These are phyloP conservation scores for Anomalospiza imberbis DNA, from an alignment of 2,797 vertebrate genomes.

Conservation along the genomic window DNA sequence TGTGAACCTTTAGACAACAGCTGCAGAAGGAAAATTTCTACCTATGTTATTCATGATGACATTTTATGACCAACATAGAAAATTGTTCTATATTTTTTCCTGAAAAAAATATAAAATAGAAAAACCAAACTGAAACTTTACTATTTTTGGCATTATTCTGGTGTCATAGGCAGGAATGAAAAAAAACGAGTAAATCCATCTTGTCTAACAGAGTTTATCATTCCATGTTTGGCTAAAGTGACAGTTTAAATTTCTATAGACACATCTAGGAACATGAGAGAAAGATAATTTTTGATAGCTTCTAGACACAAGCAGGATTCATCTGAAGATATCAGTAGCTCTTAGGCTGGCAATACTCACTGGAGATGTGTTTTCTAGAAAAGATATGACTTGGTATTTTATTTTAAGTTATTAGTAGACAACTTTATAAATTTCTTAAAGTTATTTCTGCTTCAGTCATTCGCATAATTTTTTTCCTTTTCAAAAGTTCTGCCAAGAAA, in stretches of 20 bases:
- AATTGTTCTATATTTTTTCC: neutral
- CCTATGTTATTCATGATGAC: neutral
- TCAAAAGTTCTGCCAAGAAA: neutral
- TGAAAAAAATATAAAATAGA: neutral
- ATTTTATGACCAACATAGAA: neutral
- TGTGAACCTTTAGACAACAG: neutral
- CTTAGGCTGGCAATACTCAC: neutral
- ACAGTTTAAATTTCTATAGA: neutral
- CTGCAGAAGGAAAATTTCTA: neutral
- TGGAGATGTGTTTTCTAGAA: neutral
- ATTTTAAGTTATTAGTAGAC: neutral
- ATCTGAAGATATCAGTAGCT: neutral
- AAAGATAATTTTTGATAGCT: neutral
- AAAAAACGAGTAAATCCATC: neutral
- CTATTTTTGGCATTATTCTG: neutral
- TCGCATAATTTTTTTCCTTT: neutral
- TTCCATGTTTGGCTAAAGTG: neutral
- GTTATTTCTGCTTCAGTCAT: neutral
- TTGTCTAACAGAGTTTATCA: neutral
- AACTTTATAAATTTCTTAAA: neutral
- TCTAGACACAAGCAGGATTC: neutral
- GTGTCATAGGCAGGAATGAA: neutral
- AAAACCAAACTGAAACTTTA: fast-evolving
- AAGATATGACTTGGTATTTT: neutral
- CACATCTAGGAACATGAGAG: neutral